Evolutionary conservation across 1,140 invertebrate species (phyloP), one percentile per base, ranked within the genome.

Genomic region (Drosophila kohkoa): DNA sequence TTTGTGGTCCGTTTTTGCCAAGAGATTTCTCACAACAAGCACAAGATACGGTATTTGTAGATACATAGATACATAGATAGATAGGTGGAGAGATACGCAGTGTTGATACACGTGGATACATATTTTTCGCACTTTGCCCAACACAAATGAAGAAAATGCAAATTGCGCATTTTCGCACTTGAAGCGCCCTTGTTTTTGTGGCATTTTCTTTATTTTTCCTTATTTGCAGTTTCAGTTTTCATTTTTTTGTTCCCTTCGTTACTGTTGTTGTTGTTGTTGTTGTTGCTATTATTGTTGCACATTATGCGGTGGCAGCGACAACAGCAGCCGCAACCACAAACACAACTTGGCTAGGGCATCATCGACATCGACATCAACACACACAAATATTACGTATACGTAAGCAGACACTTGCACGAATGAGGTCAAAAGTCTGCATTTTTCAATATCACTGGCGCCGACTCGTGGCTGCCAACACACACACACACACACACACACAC

Each of bases 361-460:
- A 25, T 38, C 38, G 20, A 46, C 70, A 59, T 67, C 57, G 46
- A 59, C 20, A 20, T 20, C 46, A 28, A 57, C 28, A 57, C 38
- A 57, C 65, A 69, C 48, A 45, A 25, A 45, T 48, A 68, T 25
- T 55, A 66, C 51, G 55, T 25, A 32, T 28, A 58, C 49, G 4
- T 6, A 11, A 13, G 25, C 60, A 63, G 35, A 59, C 63, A 60
- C 71, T 74, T 62, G 32, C 57, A 48, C 49, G 69, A 75, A 75
- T 75, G 66, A 51, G 72, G 72, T 75, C 72, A 75, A 62, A 75
- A 69, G 72, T 75, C 72, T 75, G 72, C 51, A 69, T 69, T 75
- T 75, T 75, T 75, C 72, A 75, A 75, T 75, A 75, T 75, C 72
- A 75, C 43, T 63, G 72, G 72, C 72, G 72, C 72, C 72, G 72